A percentile compares a stretch with the other conserved stretches of the same genome.
Evolutionary conservation across 1,140 invertebrate species (phyloP).

Genomic region (Leptonema lineaticorne): DNA sequence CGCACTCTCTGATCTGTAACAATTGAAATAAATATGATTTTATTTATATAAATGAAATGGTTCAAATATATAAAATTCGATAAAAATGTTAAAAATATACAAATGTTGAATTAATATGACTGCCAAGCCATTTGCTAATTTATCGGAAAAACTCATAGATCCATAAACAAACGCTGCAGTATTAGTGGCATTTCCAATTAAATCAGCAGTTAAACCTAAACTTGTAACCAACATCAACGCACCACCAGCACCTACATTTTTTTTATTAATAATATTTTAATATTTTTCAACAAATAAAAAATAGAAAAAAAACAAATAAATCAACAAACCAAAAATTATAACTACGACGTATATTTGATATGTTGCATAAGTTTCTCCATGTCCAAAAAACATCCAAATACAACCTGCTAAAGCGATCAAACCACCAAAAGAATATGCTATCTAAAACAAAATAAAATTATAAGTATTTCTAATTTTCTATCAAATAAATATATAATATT

Average conservation of each 20-base stretch:
- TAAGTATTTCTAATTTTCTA: no score
- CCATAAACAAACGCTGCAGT: conserved; percentile 94
- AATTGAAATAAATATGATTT: neutral
- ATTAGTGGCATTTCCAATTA: conserved; percentile 83
- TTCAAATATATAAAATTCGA: neutral
- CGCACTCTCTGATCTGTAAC: conserved; percentile 30
- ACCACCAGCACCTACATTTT: conserved; percentile 68
- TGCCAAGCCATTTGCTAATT: conserved; percentile 83
- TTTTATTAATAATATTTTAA: conserved; percentile 14
- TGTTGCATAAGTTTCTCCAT: conserved; percentile 56
- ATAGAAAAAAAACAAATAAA: no score
- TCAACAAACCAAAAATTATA: conserved; percentile 69
- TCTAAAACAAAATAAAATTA: conserved; percentile 3
- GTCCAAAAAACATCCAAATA: conserved; percentile 69
- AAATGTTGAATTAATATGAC: conserved; percentile 77
- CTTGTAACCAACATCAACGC: conserved; percentile 88
- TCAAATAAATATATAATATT: neutral
- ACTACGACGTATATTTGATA: conserved; percentile 76
- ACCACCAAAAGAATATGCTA: conserved; percentile 58
- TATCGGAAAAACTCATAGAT: conserved; percentile 95
- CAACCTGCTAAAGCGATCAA: conserved; percentile 65
- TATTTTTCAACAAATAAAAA: neutral
- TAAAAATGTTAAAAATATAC: conserved; percentile 49
- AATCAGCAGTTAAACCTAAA: conserved; percentile 84
- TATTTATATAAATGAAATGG: neutral